Evolutionary conservation across 2,113 vertebrate genomes (phyloP).

Genomic region (Litocranius walleri): DNA sequence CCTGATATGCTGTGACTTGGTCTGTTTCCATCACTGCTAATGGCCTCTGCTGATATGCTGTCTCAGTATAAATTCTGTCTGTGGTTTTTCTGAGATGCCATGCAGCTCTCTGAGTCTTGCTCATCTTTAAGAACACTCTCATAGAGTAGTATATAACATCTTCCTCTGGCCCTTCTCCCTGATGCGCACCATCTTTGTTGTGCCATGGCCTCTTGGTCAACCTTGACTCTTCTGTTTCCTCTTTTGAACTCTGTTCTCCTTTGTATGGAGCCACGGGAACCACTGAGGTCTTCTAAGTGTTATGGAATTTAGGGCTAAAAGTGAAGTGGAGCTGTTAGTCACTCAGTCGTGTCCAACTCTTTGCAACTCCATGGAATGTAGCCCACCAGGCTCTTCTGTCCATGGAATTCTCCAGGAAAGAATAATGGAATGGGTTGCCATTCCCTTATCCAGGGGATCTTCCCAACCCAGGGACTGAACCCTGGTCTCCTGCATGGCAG

Average conservation of each 20-base stretch:
- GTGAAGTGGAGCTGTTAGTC: not conserved
- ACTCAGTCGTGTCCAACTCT: not conserved
- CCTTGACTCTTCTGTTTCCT: not conserved
- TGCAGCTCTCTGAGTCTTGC: not conserved
- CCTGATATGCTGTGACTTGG: not conserved
- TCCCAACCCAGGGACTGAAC: rapidly evolving
- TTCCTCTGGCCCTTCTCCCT: not conserved
- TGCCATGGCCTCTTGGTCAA: not conserved
- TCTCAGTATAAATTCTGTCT: not conserved
- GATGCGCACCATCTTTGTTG: not conserved
- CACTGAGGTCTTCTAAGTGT: not conserved
- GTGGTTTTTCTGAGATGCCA: not conserved
- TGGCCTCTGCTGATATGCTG: not conserved
- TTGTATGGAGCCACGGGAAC: not conserved
- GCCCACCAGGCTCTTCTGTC: not conserved
- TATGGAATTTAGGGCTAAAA: not conserved
- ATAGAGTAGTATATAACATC: not conserved
- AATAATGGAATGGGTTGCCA: not conserved
- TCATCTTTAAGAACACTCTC: not conserved
- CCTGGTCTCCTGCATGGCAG: not conserved
- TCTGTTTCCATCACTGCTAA: not conserved
- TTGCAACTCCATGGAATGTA: not conserved
- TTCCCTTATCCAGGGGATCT: not conserved
- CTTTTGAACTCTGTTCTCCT: not conserved
- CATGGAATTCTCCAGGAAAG: not conserved